Percentiles rank a stretch among this genome's conserved stretches.
These are phyloP conservation scores for Lysiphlebus fabarum DNA, from an alignment of 1,140 invertebrate genomes.

Conservation along the genomic window DNA sequence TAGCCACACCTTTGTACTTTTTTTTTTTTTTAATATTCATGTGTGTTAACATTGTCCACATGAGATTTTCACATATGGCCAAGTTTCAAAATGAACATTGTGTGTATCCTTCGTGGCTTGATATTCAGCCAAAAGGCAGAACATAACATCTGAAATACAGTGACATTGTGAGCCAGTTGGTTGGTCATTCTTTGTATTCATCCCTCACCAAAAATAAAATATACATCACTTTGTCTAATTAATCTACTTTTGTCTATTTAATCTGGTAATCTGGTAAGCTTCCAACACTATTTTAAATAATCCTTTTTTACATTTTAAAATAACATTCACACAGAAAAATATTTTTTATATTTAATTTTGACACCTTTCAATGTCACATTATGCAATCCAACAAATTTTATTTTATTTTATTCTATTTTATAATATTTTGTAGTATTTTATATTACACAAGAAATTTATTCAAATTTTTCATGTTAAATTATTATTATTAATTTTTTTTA, in stretches of 20 bases:
- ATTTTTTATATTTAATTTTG: too few relatives aligned
- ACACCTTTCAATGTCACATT: too few relatives aligned
- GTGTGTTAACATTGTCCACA: background rate
- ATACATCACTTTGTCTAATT: constrained; percentile 9
- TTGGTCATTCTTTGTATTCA: background rate
- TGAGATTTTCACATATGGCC: background rate
- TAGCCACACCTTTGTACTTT: background rate
- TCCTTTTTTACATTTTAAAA: background rate
- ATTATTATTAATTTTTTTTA: too few relatives aligned
- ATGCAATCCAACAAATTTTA: too few relatives aligned
- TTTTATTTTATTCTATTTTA: too few relatives aligned
- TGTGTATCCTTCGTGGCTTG: constrained; percentile 2
- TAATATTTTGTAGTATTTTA: too few relatives aligned
- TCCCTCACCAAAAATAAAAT: background rate
- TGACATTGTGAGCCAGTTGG: background rate
- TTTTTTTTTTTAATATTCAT: too few relatives aligned
- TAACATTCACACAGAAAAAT: background rate
- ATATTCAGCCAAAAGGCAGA: background rate
- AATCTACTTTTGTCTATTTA: constrained; percentile 19
- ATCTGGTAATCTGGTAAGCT: constrained; percentile 19
- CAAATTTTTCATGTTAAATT: too few relatives aligned
- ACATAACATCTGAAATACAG: too few relatives aligned
- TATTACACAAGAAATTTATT: too few relatives aligned
- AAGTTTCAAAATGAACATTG: background rate
- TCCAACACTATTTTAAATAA: background rate